Percentiles rank a stretch among this genome's conserved stretches.
phyloP scores from a whole-genome alignment of 2,888 invertebrate species.

The Meteorus cinctellus region DNA sequence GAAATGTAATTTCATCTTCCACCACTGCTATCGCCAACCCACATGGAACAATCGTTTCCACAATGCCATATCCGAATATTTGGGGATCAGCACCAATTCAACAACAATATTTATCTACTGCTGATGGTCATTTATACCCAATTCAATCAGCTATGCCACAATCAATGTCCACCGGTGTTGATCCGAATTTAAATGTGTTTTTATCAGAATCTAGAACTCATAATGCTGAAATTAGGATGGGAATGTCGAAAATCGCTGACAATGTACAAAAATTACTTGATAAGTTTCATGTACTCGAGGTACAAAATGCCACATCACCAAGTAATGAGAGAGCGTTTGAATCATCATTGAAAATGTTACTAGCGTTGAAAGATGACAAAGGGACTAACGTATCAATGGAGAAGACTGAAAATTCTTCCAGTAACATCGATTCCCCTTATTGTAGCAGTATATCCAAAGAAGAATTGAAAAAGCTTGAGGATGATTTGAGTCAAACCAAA shows the following conservation, averaged over 20 bases:
- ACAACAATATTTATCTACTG: conserved; percentile 58
- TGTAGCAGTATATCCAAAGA: conserved; percentile 28
- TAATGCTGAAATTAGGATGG: conserved; percentile 80
- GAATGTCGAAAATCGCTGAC: conserved; percentile 78
- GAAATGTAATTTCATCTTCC: conserved; percentile 32
- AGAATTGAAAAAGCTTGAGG: conserved; percentile 43
- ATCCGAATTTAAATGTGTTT: conserved; percentile 75
- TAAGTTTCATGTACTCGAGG: conserved; percentile 71
- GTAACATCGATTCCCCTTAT: background rate
- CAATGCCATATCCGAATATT: conserved; percentile 37
- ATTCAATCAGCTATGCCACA: conserved; percentile 57
- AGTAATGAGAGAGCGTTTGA: conserved; percentile 59
- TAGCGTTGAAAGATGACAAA: conserved; percentile 52
- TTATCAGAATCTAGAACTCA: conserved; percentile 79
- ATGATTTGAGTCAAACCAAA: conserved; percentile 50
- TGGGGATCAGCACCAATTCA: conserved; percentile 47
- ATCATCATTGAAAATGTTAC: conserved; percentile 60
- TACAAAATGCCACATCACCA: conserved; percentile 64
- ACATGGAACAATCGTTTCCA: conserved; percentile 39
- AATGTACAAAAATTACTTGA: conserved; percentile 79
- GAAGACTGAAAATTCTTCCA: conserved; percentile 19
- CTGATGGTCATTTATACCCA: conserved; percentile 63
- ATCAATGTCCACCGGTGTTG: conserved; percentile 61
- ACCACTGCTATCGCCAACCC: conserved; percentile 24
- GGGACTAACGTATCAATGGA: conserved; percentile 5